Base-by-base conservation (phyloP, 2,888 invertebrate genomes). In the Dasypogon diadema region DNA sequence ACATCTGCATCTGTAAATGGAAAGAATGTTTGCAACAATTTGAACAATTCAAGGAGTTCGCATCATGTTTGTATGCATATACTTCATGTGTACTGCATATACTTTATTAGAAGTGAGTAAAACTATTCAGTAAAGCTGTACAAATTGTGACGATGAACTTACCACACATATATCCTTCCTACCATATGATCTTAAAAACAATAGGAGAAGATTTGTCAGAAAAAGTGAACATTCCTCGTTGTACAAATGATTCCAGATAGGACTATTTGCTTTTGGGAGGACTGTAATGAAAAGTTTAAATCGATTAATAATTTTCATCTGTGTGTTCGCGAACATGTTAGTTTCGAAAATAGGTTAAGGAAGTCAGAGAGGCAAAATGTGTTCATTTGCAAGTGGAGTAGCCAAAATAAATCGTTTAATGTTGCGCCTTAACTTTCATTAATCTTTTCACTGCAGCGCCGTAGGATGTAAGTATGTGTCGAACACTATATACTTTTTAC, bases 181-280 rank as follows among this genome's bases (percentile, higher is more conserved):
- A 95, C 84, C 94, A 96, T 81, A 89, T 92, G 0, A 91, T 92
- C 80, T 86, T 97, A 22, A 76, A 90, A 83, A 91, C 91, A 18
- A 89, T 93, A 5, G 96, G 95, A 0, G 87, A 88, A 22, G 91
- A 91, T 79, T 88, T 91, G 0, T 85, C 90, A 63, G 85, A 88
- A 6, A 88, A 90, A 2, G 84, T 89, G 56, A 89, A 90, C 75
- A 86, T 94, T 55, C 90, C 90, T 0, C 87, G 89, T 55, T 92
- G 92, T 81, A 88, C 84, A 2, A 87, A 88, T 37, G 87, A 87
- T 51, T 88, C 87, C 0, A 86, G 83, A 1, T 86, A 87, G 26
- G 84, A 88, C 14, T 89, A 90, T 77, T 83, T 92, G 92, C 79
- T 85, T 89, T 81, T 92, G 92, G 92, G 83, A 86, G 1, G 87